These are phyloP conservation scores for Tapirus terrestris DNA, from an alignment of 2,113 vertebrate species.

Conservation along the genomic window DNA sequence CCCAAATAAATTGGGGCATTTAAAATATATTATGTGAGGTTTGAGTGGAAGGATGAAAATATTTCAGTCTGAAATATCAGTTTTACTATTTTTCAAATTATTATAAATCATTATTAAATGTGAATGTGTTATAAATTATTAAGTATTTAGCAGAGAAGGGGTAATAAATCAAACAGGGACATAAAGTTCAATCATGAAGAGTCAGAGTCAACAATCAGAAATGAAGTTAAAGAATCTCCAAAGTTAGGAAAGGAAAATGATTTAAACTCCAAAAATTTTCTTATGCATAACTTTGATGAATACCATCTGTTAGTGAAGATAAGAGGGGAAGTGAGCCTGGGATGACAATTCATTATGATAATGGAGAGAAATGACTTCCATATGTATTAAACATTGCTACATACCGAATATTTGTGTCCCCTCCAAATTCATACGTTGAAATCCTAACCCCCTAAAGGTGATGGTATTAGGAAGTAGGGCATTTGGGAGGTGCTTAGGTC, in stretches of 20 bases:
- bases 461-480: background rate
- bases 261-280: background rate
- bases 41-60: background rate
- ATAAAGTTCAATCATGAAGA: background rate
- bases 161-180: background rate
- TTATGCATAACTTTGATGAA: background rate
- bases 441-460: background rate
- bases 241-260: background rate
- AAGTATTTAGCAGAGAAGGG: background rate
- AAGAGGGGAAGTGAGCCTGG: background rate
- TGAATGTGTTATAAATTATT: background rate
- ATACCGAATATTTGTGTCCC: background rate
- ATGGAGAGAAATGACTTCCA: background rate
- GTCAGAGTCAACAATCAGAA: background rate
- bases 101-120: background rate
- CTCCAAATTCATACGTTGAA: background rate
- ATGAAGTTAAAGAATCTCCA: background rate
- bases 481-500: background rate
- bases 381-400: background rate
- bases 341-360: background rate
- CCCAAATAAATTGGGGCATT: background rate
- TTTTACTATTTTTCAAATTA: background rate
- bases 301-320: background rate
- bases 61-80: background rate
- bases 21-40: background rate